Base-by-base conservation (phyloP, 92 coral and sea anemone genomes). In the Hydrozoanthus gracilis region DNA sequence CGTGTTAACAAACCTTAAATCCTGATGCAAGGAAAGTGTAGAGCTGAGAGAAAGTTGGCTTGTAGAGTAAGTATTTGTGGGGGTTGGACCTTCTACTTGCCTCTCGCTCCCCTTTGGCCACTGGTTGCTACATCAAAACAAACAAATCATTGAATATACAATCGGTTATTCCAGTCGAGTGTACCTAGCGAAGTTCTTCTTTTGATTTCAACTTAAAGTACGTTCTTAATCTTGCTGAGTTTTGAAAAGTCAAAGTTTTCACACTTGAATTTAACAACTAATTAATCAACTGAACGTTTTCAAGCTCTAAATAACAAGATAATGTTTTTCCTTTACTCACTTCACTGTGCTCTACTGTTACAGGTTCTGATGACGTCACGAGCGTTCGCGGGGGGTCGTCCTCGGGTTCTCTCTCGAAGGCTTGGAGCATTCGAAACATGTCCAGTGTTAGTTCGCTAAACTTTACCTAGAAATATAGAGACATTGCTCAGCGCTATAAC, bases 381-480 rank as follows among this genome's bases (percentile, higher is more conserved):
- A 96, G 93, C 7, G 97, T 88, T 6, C 92, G 91, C n/a, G 98
- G 93, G 56, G 95, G 92, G 46, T 87, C 90, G 15, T 91, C 94
- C 71, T 93, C 95, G 3, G 98, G 99, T 80, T 96, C 99, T 77
- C 98, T 87, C 58, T 96, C 99, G 46, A 96, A 79, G 35, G 95
- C 98, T 88, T 96, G 99, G 17, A 96, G 91, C 98, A 96, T 96
- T 3, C 98, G 99, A 87, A 96, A 96, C 99, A 96, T 96, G 94
- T 96, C 99, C 88, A 96, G 71, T 0, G 99, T 96, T 18, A 96
- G 82, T 75, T 96, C 99, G 85, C 99, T 96, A 87, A 96, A 96
- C 79, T 96, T 96, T 54, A 96, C 99, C 98, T 94, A 90, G 14
- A 45, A 54, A 54, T 7, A 0, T 54, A 13, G 13, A 54, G 8